Evolutionary conservation across 2,797 vertebrate genomes (phyloP).

Genomic region (Lophotriccus pileatus): DNA sequence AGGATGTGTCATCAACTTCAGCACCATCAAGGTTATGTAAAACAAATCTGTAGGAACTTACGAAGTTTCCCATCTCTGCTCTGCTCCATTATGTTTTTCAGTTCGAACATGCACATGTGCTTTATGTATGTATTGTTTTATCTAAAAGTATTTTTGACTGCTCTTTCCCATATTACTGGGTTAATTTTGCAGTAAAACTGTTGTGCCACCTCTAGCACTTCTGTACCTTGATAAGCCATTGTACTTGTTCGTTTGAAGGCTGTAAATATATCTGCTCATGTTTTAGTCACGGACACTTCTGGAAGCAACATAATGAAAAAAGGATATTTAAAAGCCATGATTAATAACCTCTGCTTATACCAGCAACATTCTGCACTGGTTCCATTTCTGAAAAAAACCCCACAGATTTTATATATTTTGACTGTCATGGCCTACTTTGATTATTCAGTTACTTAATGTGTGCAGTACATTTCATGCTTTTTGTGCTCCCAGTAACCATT

Average conservation of each 20-base stretch:
- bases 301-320: neutral
- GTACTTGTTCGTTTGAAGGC: neutral
- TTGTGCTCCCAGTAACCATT: neutral
- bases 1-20: neutral
- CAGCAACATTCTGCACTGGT: neutral
- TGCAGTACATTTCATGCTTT: neutral
- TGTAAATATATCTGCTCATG: neutral
- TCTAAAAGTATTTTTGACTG: neutral
- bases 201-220: neutral
- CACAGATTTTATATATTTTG: neutral
- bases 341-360: neutral
- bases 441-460: neutral
- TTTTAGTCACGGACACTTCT: neutral
- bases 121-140: neutral
- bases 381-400: neutral
- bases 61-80: neutral
- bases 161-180: neutral
- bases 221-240: neutral
- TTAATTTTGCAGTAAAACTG: neutral
- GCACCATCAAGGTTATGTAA: neutral
- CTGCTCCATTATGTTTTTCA: neutral
- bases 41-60: neutral
- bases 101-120: accelerated
- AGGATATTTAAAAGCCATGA: neutral
- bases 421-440: neutral